These are phyloP conservation scores for Phymatocera aterrima DNA, from an alignment of 2,888 invertebrate species.

Conservation along the genomic window DNA sequence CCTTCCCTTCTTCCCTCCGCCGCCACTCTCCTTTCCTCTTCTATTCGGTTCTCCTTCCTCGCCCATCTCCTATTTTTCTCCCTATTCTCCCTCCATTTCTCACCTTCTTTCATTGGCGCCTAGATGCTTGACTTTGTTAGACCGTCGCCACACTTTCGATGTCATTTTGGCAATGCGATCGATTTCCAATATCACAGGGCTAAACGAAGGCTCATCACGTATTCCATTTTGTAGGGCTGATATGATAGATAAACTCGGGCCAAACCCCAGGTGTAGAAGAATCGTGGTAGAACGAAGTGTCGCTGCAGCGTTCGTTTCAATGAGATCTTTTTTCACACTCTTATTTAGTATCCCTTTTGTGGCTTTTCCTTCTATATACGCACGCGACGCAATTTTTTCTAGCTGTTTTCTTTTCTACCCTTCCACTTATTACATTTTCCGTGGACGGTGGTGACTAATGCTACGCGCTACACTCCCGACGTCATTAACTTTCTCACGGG, in stretches of 20 bases:
- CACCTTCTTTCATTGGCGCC: constrained; percentile 43
- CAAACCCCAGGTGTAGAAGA: constrained; percentile 14
- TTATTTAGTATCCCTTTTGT: background rate
- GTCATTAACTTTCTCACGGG: constrained; percentile 27
- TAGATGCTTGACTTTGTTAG: constrained; percentile 52
- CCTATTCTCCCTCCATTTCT: background rate
- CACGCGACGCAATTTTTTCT: background rate
- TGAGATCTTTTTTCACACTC: background rate
- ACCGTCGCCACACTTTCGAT: constrained; percentile 52
- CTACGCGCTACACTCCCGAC: constrained; percentile 26
- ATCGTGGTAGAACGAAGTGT: constrained; percentile 1
- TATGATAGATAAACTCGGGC: constrained; percentile 57
- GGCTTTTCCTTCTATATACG: background rate
- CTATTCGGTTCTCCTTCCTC: background rate
- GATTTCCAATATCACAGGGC: constrained; percentile 61
- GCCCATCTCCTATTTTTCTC: constrained; percentile 4
- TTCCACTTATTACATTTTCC: constrained; percentile 32
- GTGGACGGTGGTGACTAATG: constrained; percentile 29
- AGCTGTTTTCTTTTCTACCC: background rate
- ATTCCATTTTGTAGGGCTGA: constrained; percentile 62
- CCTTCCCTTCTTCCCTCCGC: constrained; percentile 32
- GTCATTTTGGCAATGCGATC: constrained; percentile 60
- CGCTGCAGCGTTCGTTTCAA: constrained; percentile 11
- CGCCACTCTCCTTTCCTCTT: constrained; percentile 15
- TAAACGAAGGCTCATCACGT: constrained; percentile 61